Conservation (phyloP, 2,888 invertebrate genomes). For the Limnephilus marmoratus region DNA sequence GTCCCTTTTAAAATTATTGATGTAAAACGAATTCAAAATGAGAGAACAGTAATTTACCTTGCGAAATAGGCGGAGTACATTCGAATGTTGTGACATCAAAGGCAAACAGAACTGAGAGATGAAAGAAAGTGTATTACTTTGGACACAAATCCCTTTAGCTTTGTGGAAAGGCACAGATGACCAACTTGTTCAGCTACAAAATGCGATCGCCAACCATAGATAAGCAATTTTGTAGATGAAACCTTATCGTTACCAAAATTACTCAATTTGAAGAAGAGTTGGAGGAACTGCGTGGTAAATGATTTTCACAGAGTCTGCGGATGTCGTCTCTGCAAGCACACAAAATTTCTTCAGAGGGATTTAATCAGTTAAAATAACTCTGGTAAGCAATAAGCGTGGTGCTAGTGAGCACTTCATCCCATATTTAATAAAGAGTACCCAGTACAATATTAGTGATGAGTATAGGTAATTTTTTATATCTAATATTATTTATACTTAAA, state of each 20-base stretch:
- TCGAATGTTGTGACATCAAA: slow-evolving; percentile 29
- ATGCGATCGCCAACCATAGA: neutral
- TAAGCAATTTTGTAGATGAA: neutral
- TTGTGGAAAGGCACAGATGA: neutral
- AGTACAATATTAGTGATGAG: no score
- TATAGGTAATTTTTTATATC: no score
- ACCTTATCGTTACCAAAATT: neutral
- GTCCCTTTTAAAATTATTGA: neutral
- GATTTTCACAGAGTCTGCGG: neutral
- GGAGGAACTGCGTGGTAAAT: neutral
- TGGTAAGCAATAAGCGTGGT: neutral
- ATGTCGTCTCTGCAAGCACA: no score
- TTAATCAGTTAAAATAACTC: neutral
- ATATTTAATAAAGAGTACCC: no score
- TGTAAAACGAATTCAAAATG: neutral
- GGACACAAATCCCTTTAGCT: neutral
- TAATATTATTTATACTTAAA: no score
- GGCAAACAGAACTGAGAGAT: neutral
- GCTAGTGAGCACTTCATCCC: neutral
- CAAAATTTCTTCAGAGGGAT: neutral
- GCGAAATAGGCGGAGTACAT: neutral
- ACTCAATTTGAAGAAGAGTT: neutral
- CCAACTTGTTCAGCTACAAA: neutral
- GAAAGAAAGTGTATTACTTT: slow-evolving; percentile 37
- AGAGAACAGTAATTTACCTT: slow-evolving; percentile 12